These are phyloP conservation scores for Lithodes maja DNA, from an alignment of 2,888 invertebrate species.

Conservation along the genomic window DNA sequence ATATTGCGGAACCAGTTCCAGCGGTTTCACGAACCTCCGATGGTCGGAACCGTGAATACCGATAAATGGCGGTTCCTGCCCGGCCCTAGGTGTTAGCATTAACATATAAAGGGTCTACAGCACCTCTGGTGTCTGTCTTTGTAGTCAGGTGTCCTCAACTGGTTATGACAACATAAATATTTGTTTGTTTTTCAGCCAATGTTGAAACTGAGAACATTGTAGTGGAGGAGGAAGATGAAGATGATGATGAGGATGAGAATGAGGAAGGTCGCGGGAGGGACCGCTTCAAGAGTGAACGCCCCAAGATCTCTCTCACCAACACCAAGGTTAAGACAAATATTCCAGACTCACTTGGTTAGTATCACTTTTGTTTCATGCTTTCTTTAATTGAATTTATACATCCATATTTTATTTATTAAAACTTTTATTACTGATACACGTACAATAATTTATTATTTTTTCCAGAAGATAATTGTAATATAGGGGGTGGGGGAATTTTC, in stretches of 20 bases:
- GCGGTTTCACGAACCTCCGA: too few species aligned
- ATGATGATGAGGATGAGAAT: conserved; percentile 51
- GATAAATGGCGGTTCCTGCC: too few species aligned
- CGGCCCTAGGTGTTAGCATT: too few species aligned
- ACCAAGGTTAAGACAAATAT: conserved; percentile 49
- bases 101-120: too few species aligned
- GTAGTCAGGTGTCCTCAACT: background rate
- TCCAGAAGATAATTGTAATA: background rate
- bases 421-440: background rate
- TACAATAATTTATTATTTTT: background rate
- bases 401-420: background rate
- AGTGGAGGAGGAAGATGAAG: conserved; percentile 56
- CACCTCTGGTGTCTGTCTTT: too few species aligned
- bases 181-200: conserved; percentile 22
- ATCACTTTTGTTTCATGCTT: background rate
- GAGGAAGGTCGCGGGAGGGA: conserved; percentile 52
- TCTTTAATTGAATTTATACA: background rate
- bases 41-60: too few species aligned
- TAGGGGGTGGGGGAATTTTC: background rate
- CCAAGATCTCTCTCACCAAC: conserved; percentile 50
- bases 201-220: conserved; percentile 48
- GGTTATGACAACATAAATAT: background rate
- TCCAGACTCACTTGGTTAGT: conserved; percentile 60
- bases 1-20: too few species aligned
- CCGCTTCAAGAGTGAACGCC: conserved; percentile 55